Conservation (phyloP, 2,797 vertebrate genomes). For the Danionella dracula region DNA sequence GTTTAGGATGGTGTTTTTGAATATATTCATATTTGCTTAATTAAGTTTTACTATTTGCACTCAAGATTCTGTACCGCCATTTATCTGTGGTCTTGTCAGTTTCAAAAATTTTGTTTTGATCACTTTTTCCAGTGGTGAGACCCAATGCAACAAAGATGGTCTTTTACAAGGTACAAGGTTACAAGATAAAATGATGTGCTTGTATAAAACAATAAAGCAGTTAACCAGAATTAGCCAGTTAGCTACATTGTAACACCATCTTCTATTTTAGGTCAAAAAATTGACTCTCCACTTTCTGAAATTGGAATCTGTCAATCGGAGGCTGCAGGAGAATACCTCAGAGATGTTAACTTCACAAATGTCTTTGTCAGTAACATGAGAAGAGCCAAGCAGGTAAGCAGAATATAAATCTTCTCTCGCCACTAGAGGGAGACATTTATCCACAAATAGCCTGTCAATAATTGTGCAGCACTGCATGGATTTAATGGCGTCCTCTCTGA, state of each 20-base stretch:
- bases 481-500: too few species aligned
- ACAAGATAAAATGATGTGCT: background rate
- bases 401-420: background rate
- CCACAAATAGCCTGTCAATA: too few species aligned
- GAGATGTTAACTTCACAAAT: constrained; percentile 73
- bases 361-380: constrained; percentile 82
- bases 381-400: constrained; percentile 77
- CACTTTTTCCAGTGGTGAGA: constrained; percentile 77
- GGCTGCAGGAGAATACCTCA: constrained; percentile 79
- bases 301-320: constrained; percentile 78
- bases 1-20: too few species aligned
- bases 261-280: constrained; percentile 73
- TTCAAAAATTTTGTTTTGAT: too few species aligned
- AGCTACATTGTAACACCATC: background rate
- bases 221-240: background rate
- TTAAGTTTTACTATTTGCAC: too few species aligned
- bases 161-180: constrained; percentile 77
- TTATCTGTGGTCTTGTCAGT: too few species aligned
- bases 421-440: constrained; percentile 15
- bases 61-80: too few species aligned
- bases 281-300: constrained; percentile 79
- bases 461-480: too few species aligned
- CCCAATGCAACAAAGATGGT: constrained; percentile 84
- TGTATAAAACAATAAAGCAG: background rate
- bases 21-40: too few species aligned